Base-by-base conservation (phyloP, 1,140 invertebrate species). In the Macrotrachela quadricornifera region DNA sequence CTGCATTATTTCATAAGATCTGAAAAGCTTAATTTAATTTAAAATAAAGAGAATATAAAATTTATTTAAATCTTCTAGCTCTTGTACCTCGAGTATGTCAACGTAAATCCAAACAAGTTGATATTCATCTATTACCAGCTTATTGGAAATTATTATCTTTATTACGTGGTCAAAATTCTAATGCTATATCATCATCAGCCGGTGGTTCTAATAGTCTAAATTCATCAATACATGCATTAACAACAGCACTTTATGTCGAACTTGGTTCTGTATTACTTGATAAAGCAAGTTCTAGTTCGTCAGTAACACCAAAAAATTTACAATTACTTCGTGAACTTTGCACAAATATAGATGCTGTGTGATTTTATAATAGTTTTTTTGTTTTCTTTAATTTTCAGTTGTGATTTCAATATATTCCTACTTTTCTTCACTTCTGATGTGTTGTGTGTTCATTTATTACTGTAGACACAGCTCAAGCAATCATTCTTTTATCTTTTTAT, bases 111-210 rank as follows among this genome's bases (percentile, higher is more conserved):
- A 67, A 67, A 51, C 63, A 62, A 54, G 61, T 69, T 18, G 59
- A 63, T 14, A 58, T 68, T 46, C 66, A 68, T 57, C 63, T 66
- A 1, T 56, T 69, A 49, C 67, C 66, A 13, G 56, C 67, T 12
- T 44, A 67, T 14, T 67, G 66, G 66, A 63, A 68, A 50, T 57
- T 69, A n/a, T 58, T 69, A 6, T 60, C 61, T 46, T 58, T 59
- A n/a, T 58, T 59, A 12, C 62, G 64, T 44, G 59, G 60, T 39
- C 45, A 30, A n/a, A 30, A 30, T 30, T 30, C 21, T 30, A 30
- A 2, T 4, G 8, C 21, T 30, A 30, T 30, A 4, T 41, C 46
- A 41, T 62, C 62, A 50, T 64, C 64, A 8, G 59, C 62, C 17
- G 62, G 63, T 16, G 63, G 62, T 6, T 61, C 58, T 41, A 58